Evolutionary conservation across 2,888 invertebrate genomes (phyloP), one percentile per base, ranked within the genome.

Genomic region (Netelia inedita): DNA sequence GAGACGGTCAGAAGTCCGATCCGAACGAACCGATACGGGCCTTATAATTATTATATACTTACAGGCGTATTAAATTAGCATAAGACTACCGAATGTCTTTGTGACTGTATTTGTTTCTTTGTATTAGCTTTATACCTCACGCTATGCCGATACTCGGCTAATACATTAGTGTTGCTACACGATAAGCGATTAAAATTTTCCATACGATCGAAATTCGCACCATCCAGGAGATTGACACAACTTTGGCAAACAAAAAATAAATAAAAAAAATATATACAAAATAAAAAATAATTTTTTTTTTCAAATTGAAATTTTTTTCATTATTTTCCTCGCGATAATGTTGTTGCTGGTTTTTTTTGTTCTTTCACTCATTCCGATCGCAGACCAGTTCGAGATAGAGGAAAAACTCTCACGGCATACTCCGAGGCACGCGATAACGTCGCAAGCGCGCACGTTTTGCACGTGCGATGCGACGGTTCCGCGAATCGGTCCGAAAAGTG

Each of bases 1-100:
- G 69, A 43, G 41, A 53, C n/a, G 76, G 74, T 69, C 57, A 82
- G 57, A 65, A 76, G 76, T 72, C 68, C 76, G 82, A 82, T 85
- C 76, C 75, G 69, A 65, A 66, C 57, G 78, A 78, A 43, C 35
- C 35, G 72, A 72, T 72, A 84, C 71, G 79, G 80, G 73, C 82
- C 78, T 85, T 78, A 81, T 86, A 85, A 85, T 86, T 86, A 86
- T 86, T 82, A 86, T 85, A 86, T 83, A 86, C 82, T 85, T 86
- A 85, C 80, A 74, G 82, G 82, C 71, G 80, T 82, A 85, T 86
- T 85, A 85, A 80, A 86, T 86, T 86, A 86, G 86, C 86, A 85
- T 85, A 86, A 72, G 85, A 84, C 86, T 86, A 85, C 86, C 78
- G 86, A 83, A 86, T 86, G 71, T 71, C n/a, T 79, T 63, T 50